Percentiles rank a stretch among this genome's conserved stretches.
Evolutionary conservation across 2,113 vertebrate species (phyloP).

Genomic region (Terrapene triunguis): DNA sequence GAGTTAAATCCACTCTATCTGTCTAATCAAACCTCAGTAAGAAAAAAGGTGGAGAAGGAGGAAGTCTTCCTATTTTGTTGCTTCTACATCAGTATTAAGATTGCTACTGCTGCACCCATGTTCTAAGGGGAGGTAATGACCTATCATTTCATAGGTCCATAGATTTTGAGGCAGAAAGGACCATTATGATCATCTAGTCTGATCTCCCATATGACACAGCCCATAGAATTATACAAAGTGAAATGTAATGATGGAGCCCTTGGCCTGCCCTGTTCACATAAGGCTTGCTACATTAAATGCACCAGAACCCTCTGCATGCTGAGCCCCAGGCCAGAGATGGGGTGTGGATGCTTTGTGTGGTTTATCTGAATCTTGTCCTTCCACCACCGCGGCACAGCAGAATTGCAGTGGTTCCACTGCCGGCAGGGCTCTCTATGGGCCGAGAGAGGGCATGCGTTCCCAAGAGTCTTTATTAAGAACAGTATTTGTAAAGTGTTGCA

Average conservation of each 20-base stretch:
- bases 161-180: background rate
- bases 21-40: background rate
- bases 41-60: background rate
- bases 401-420: slow-evolving; percentile 42
- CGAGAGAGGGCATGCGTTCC: slow-evolving; percentile 39
- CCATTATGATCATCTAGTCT: background rate
- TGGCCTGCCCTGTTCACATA: background rate
- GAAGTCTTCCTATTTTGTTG: background rate
- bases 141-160: background rate
- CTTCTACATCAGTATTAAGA: background rate
- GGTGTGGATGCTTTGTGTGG: background rate
- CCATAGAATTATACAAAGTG: background rate
- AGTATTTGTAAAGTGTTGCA: slow-evolving; percentile 41
- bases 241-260: background rate
- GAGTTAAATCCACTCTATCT: background rate
- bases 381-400: background rate
- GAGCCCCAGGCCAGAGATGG: background rate
- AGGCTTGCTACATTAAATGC: background rate
- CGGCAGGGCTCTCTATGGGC: slow-evolving; percentile 35
- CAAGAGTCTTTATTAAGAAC: slow-evolving; percentile 62
- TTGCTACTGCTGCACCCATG: fast-evolving
- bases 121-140: background rate
- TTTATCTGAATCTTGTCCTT: slow-evolving; percentile 7
- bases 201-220: background rate
- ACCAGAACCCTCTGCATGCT: background rate